These are phyloP conservation scores for Nomada goodeniana DNA, from an alignment of 2,888 invertebrate genomes.

Conservation along the genomic window DNA sequence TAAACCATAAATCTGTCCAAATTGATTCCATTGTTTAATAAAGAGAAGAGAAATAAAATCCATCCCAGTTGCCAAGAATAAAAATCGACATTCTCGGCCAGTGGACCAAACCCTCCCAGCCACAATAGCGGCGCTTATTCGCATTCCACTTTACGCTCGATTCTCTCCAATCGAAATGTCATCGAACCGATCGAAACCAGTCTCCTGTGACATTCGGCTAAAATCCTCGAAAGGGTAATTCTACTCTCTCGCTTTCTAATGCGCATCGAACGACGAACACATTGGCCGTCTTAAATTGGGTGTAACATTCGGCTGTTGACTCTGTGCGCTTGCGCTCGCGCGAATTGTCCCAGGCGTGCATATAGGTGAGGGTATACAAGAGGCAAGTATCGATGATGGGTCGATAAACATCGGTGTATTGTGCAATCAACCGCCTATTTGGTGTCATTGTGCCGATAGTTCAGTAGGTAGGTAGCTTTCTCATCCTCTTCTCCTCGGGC, in stretches of 20 bases:
- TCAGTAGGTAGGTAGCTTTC: constrained; percentile 77
- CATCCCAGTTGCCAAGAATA: too few relatives aligned
- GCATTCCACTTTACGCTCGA: constrained; percentile 7
- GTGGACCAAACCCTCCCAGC: too few relatives aligned
- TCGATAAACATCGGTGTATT: constrained; percentile 83
- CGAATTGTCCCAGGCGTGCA: constrained; percentile 35
- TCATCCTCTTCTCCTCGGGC: constrained; percentile 76
- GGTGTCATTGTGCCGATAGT: constrained; percentile 83
- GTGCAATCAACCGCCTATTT: constrained; percentile 84
- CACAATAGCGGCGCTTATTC: background rate
- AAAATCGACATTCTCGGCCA: too few relatives aligned
- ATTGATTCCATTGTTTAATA: background rate
- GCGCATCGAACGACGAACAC: constrained; percentile 74
- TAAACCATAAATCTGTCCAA: too few relatives aligned
- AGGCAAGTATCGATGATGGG: constrained; percentile 81
- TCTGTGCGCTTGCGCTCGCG: constrained; percentile 58
- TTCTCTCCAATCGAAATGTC: constrained; percentile 29
- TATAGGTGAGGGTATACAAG: constrained; percentile 32
- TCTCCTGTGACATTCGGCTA: constrained; percentile 58
- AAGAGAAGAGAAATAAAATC: background rate
- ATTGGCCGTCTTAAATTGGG: constrained; percentile 83
- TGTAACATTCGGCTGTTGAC: constrained; percentile 83
- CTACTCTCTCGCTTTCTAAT: constrained; percentile 75
- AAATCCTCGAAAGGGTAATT: constrained; percentile 69
- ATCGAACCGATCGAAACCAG: constrained; percentile 34